Base-by-base conservation (phyloP, 2,113 vertebrate genomes). In the Gallinago media region DNA sequence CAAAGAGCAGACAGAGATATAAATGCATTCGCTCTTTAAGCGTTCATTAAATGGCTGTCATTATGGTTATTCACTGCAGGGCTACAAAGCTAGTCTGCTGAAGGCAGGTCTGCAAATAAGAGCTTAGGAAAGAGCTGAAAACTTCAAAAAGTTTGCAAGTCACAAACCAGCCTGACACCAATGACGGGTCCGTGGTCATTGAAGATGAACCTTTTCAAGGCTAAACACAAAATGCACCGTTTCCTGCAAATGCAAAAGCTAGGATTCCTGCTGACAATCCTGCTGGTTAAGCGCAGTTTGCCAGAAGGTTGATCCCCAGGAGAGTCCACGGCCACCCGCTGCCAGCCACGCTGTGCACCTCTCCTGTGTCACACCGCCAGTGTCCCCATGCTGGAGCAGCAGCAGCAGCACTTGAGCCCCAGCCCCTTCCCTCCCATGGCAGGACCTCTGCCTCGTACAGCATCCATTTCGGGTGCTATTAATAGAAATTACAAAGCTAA, bases 321-420 rank as follows among this genome's bases (percentile, higher is more conserved):
- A 46, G 19, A 90, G 25, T 36, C 27, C 27, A 3, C 8, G 40
- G 70, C 14, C 58, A 17, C 22, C 38, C 47, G 15, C 14, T 9
- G 55, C 6, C 66, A 63, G 62, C 42, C 47, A 76, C 17, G 15
- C 66, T 29, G 26, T 10, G 8, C 5, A 12, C 11, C 44, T 31
- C 62, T 29, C 55, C 52, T 44, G 38, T n/a, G 9, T 76, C 52
- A 52, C 25, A 38, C 46, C 72, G n/a, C 6, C 66, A 61, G 3
- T 27, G 82, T 50, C 58, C 42, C 56, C 5, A 26, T 42, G 59
- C 29, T 54, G 62, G 47, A 38, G 22, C 40, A 74, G 54, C 26
- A 73, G 54, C 26, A 73, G 56, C 2, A 2, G 32, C 0, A 0
- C n/a, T 23, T 29, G 11, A 80, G 13, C 12, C 15, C 15, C 34